phyloP scores from a whole-genome alignment of 2,113 vertebrate species.

The Salvelinus alpinus region DNA sequence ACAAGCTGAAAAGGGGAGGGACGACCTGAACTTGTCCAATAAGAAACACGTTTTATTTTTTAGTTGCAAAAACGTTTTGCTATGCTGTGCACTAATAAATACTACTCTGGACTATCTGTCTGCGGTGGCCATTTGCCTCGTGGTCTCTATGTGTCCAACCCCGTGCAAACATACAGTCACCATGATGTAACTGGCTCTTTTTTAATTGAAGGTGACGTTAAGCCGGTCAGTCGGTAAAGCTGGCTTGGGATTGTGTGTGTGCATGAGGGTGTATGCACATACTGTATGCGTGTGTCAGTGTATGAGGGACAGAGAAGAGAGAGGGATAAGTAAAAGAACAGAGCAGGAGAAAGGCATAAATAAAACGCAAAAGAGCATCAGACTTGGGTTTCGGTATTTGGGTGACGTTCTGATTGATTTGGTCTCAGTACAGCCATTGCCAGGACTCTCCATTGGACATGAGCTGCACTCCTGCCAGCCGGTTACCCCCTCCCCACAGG shows the following conservation, averaged over 20 bases:
- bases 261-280: constrained; percentile 1
- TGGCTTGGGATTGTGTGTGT: constrained; percentile 14
- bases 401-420: too few species aligned
- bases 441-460: constrained; percentile 20
- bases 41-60: too few species aligned
- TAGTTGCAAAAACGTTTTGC: too few species aligned
- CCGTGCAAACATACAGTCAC: neutral
- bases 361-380: neutral
- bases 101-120: too few species aligned
- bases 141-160: too few species aligned
- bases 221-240: constrained; percentile 38
- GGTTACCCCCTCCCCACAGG: constrained; percentile 46
- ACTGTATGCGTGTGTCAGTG: constrained; percentile 34
- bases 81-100: too few species aligned
- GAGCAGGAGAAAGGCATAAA: neutral
- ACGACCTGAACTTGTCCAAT: too few species aligned
- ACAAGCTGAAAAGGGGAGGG: too few species aligned
- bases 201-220: constrained; percentile 54
- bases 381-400: neutral
- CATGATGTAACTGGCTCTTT: constrained; percentile 24
- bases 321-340: neutral
- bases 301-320: neutral
- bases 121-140: too few species aligned
- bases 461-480: constrained; percentile 30
- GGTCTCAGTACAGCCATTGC: neutral